A percentile compares a stretch with the other conserved stretches of the same genome.
phyloP scores from a whole-genome alignment of 2,113 vertebrate genomes.

The Leptodactylus fuscus region DNA sequence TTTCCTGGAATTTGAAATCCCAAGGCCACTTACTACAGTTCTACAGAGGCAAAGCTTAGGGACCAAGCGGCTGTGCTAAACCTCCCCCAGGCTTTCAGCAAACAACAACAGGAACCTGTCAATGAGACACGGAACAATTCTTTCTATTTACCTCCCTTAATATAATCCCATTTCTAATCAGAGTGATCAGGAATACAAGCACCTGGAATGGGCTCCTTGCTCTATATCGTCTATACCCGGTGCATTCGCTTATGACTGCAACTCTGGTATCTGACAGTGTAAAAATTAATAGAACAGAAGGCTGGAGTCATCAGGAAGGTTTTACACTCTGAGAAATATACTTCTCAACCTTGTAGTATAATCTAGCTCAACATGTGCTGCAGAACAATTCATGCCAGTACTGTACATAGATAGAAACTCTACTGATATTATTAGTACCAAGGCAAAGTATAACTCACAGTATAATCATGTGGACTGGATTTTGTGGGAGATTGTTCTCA shows the following conservation, averaged over 20 bases:
- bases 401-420: background rate
- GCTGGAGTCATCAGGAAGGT: background rate
- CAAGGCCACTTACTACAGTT: constrained; percentile 34
- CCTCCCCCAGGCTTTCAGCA: constrained; percentile 12
- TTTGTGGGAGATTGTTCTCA: too few species aligned
- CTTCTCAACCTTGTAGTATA: background rate
- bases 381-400: background rate
- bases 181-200: background rate
- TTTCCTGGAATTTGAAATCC: constrained; percentile 56
- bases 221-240: background rate
- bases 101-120: constrained; percentile 43
- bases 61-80: background rate
- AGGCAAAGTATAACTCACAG: background rate
- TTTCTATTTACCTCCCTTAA: constrained; percentile 5
- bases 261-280: background rate
- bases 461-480: too few species aligned
- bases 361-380: background rate
- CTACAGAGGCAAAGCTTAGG: constrained; percentile 48
- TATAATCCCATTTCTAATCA: constrained; percentile 16
- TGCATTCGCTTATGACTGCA: background rate
- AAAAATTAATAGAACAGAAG: background rate
- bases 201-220: background rate
- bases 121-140: background rate
- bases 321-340: background rate
- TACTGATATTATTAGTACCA: background rate